Base-by-base conservation (phyloP, 2,888 invertebrate genomes). In the Escarpia spicata region DNA sequence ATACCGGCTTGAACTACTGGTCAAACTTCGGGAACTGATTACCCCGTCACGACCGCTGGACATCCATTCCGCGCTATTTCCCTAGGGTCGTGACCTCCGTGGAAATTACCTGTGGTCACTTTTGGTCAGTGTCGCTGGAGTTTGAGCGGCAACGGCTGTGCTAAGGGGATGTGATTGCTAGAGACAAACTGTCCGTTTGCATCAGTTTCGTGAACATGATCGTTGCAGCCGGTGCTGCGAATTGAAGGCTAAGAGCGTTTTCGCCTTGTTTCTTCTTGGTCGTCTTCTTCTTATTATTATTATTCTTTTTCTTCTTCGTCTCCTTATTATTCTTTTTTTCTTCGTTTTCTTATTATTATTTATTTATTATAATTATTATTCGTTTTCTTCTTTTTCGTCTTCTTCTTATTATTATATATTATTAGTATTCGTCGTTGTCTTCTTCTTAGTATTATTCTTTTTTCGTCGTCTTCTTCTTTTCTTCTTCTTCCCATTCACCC, bases 141-240 rank as follows among this genome's bases (percentile, higher is more conserved):
- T 26, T 75, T 75, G 75, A 75, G 75, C n/a, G 75, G 75, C 26
- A 75, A 26, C 75, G 75, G 75, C 75, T 75, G 75, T 1, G 26
- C 75, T 26, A 75, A 15, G 19, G 60, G 60, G 4, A 15, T 19
- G 60, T 12, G 60, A 60, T 60, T 60, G 60, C 15, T 15, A 15
- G 4, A 60, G 19, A 75, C 19, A 26, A 75, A 75, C 75, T 75
- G 75, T 26, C 75, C 75, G 75, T 75, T 75, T 75, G 75, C 26
- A 75, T 75, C 75, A 75, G 75, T 75, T 75, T 75, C 75, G 75
- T 75, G 75, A 75, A 75, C 75, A 19, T 75, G 75, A 26, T 75
- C 15, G 75, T n/a, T 75, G 26, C 6, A 75, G 26, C 3, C 75
- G 75, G 26, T 75, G 75, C 75, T 26, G 75, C 75, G 75, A 75